Percentiles rank a stretch among this genome's conserved stretches.
Conservation (phyloP, 2,797 vertebrate genomes). For the Gambelia wislizenii region DNA sequence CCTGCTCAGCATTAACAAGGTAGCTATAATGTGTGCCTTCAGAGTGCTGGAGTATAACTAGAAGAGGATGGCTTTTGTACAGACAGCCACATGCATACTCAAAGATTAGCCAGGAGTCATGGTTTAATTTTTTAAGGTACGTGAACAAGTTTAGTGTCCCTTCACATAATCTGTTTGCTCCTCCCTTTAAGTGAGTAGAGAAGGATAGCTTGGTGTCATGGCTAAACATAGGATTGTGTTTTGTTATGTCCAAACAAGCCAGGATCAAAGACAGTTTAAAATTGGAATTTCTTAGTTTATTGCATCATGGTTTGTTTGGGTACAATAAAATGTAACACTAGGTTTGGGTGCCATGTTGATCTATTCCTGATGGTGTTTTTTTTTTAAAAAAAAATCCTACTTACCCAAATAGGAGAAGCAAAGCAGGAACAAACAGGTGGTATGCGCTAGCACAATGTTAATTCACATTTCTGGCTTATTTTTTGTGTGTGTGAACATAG, state of each 20-base stretch:
- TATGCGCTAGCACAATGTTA: background rate
- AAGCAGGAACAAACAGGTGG: background rate
- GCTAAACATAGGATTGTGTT: background rate
- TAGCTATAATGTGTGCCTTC: background rate
- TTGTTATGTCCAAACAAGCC: background rate
- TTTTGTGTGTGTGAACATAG: background rate
- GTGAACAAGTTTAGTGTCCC: background rate
- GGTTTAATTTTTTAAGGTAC: background rate
- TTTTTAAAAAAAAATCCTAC: background rate
- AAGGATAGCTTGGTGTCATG: background rate
- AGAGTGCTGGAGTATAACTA: background rate
- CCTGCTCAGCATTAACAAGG: background rate
- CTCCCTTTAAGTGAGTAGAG: background rate
- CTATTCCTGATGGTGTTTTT: no score
- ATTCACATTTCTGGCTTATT: background rate
- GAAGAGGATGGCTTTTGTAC: background rate
- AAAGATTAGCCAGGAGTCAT: background rate
- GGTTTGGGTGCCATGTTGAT: background rate
- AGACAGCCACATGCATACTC: background rate
- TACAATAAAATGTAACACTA: background rate
- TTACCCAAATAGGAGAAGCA: background rate
- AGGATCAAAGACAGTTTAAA: background rate
- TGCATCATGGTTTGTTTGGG: background rate
- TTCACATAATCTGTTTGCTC: background rate
- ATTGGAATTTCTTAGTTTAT: background rate